Base-by-base conservation (phyloP, 2,797 vertebrate species). In the Malurus splendens region DNA sequence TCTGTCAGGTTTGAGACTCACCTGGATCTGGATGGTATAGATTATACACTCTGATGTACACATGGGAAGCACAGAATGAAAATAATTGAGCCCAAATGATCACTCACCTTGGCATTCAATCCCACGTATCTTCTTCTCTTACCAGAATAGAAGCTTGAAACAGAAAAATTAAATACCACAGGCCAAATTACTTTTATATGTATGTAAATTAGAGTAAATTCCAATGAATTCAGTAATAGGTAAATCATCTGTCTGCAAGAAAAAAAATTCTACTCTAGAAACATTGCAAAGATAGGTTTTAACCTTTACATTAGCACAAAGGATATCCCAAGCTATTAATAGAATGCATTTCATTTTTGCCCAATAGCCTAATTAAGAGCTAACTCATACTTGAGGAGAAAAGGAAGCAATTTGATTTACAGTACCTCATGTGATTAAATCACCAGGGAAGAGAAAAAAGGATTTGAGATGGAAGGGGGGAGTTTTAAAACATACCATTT, bases 391-490 rank as follows among this genome's bases (percentile, higher is more conserved):
- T 73, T 80, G 83, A 91, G 65, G 78, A 96, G 74, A 73, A 94
- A 88, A 86, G 70, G 77, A 64, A 88, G 83, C 87, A 90, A 70
- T 67, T 51, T 89, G 92, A 94, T 95, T 92, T 92, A 91, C 14
- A 24, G 83, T 81, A 70, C 62, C 73, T 93, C 86, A 64, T 85
- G 86, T 91, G 94, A 96, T 95, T 96, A 94, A 94, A 93, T 93
- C 94, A 91, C 93, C 75, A 79, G 94, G 86, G 86, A 90, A 90
- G 87, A 89, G 56, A 78, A 68, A 78, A 61, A 86, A 77, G 45
- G 23, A 71, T 81, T 80, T 83, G 76, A 91, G 44, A 50, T 28
- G 13, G 90, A 74, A 75, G 38, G 14, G 48, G 61, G 60, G 14
- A 60, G 68, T 89, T 93, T 80, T 51, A 85, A 94, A 81, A 61